These are phyloP conservation scores for Miniopterus natalensis DNA, from an alignment of 2,113 vertebrate genomes.

Conservation along the genomic window DNA sequence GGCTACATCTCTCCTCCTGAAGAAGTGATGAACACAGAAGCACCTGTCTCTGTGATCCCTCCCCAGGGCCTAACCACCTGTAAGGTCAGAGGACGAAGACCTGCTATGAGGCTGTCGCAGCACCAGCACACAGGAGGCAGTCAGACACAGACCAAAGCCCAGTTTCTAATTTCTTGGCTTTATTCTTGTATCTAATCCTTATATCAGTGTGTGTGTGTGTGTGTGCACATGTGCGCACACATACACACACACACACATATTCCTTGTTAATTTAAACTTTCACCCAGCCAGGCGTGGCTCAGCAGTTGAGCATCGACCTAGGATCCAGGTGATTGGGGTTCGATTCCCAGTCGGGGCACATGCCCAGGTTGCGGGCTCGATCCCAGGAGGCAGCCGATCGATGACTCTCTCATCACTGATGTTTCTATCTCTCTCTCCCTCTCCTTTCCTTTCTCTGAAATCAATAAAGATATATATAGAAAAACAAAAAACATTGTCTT, in stretches of 20 bases:
- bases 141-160: constrained; percentile 72
- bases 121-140: constrained; percentile 72
- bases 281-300: no score
- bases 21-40: constrained; percentile 68
- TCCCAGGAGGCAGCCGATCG: no score
- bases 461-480: no score
- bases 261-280: not conserved
- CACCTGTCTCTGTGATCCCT: constrained; percentile 80
- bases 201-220: not conserved
- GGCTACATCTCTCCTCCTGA: constrained; percentile 54
- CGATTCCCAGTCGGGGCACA: no score
- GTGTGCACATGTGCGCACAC: fast-evolving
- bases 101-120: constrained; percentile 69
- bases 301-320: no score
- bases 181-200: constrained; percentile 74
- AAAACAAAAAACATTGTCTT: not conserved
- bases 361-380: no score
- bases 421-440: no score
- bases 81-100: constrained; percentile 73
- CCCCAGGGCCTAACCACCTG: constrained; percentile 74
- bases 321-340: no score
- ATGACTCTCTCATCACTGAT: no score
- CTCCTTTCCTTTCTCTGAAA: no score
- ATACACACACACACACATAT: not conserved
- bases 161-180: constrained; percentile 80